Percentiles rank a stretch among this genome's conserved stretches.
These are phyloP conservation scores for Styela clava DNA, from an alignment of 23 tunicate genomes.

Conservation along the genomic window DNA sequence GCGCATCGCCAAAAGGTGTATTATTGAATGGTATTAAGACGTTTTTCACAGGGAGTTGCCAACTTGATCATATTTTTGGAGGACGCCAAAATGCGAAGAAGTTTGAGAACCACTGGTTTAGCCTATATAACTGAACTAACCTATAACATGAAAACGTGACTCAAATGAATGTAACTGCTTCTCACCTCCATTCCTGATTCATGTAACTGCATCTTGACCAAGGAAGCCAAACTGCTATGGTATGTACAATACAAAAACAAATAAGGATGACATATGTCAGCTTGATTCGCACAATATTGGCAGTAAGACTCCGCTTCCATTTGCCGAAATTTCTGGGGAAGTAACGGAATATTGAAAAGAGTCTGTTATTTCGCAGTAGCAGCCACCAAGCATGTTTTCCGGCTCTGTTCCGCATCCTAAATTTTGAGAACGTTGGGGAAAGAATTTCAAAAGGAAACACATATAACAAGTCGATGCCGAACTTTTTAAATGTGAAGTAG, in stretches of 20 bases:
- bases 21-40: too few relatives aligned
- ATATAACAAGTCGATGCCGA: constrained; percentile 60
- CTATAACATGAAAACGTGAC: too few relatives aligned
- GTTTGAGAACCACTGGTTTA: too few relatives aligned
- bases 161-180: too few relatives aligned
- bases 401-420: constrained; percentile 7
- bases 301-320: constrained; percentile 32
- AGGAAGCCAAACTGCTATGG: background rate
- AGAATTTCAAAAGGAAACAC: constrained; percentile 74
- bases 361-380: constrained; percentile 58
- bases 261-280: background rate
- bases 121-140: too few relatives aligned
- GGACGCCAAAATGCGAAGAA: too few relatives aligned
- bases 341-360: constrained; percentile 38
- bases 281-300: background rate
- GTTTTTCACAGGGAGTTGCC: too few relatives aligned
- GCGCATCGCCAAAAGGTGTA: too few relatives aligned
- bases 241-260: background rate
- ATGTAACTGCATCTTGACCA: background rate
- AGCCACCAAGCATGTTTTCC: constrained; percentile 35
- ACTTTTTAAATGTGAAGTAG: constrained; percentile 51
- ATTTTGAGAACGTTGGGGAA: constrained; percentile 41
- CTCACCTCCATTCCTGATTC: background rate
- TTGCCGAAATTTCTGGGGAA: constrained; percentile 60
- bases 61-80: too few relatives aligned